Evolutionary conservation across 1,140 invertebrate species (phyloP).

Genomic region (Brachionus asplanchnoidis): DNA sequence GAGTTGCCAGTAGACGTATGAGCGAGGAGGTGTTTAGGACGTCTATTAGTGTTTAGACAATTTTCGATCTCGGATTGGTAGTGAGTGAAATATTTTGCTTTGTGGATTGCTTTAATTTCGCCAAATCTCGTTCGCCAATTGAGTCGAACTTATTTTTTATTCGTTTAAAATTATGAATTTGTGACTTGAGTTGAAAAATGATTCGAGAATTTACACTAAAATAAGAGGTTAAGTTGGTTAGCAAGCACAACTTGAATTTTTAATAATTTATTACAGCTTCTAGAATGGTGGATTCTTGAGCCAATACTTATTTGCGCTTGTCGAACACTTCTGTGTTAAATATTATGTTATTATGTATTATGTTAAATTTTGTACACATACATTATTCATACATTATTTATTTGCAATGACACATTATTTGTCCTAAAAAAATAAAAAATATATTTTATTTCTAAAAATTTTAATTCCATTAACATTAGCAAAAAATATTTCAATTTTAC

Average conservation of each 20-base stretch:
- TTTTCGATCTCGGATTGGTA: not conserved
- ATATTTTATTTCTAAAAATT: no score
- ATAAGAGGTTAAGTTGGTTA: not conserved
- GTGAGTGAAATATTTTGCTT: not conserved
- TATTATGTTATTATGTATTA: not conserved
- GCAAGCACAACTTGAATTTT: not conserved
- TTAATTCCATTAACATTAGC: no score
- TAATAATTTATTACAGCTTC: not conserved
- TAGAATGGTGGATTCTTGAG: slow-evolving; percentile 1
- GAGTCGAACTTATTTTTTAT: slow-evolving; percentile 13
- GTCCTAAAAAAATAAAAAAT: not conserved
- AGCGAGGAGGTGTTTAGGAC: not conserved
- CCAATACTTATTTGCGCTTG: not conserved
- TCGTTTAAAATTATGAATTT: slow-evolving; percentile 19
- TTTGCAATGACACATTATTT: not conserved
- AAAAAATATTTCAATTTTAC: no score
- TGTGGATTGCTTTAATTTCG: not conserved
- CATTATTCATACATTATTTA: no score
- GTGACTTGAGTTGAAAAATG: not conserved
- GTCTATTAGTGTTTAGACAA: not conserved
- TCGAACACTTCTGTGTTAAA: not conserved
- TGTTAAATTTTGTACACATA: not conserved
- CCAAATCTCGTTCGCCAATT: slow-evolving; percentile 9
- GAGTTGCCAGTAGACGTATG: slow-evolving; percentile 19
- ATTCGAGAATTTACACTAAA: not conserved